Base-by-base conservation (phyloP, 2,888 invertebrate genomes). In the Amphipyra berbera region DNA sequence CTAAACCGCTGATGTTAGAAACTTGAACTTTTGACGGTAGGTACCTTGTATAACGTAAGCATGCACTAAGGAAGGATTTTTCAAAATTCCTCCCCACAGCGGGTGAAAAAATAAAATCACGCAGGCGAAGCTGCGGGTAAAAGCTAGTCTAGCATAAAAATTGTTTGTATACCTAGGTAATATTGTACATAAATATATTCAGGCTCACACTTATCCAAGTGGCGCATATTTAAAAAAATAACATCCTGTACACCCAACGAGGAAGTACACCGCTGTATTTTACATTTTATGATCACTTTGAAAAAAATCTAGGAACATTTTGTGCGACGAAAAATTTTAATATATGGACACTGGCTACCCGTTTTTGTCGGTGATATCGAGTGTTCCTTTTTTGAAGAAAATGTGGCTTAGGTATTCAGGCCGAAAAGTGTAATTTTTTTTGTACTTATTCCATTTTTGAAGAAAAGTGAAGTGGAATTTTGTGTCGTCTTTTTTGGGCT, bases 191-290 rank as follows among this genome's bases (percentile, higher is more conserved):
- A 21, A 21, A 21, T 21, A 21, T 30, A 30, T 30, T 30, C 30
- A 30, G 30, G 21, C 21, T 21, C 40, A 61, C 14, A 21, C 21
- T 33, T 45, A 45, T 21, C 45, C 13, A 33, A n/a, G n/a, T 13
- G n/a, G n/a, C 13, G 15, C 45, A 59, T 64, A 12, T 57, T 45
- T 2, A 46, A 55, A 64, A 72, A 66, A 65, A 38, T 50, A 21
- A 45, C 46, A 30, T 21, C 2, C 21, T 33, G 45, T 33, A 38
- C 30, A 27, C 41, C 13, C 40, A 61, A 57, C 42, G 33, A 60
- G 78, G 75, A 78, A 74, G 74, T 55, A 35, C 10, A 55, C 46
- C 52, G 74, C 67, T 53, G 58, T 73, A 76, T 77, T 62, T 73
- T 69, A 76, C 46, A 56, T 67, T 69, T 70, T 59, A 74, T 48